Percentiles rank a stretch among this genome's conserved stretches.
Conservation (phyloP, 2,888 invertebrate species). For the Machimus atricapillus region DNA sequence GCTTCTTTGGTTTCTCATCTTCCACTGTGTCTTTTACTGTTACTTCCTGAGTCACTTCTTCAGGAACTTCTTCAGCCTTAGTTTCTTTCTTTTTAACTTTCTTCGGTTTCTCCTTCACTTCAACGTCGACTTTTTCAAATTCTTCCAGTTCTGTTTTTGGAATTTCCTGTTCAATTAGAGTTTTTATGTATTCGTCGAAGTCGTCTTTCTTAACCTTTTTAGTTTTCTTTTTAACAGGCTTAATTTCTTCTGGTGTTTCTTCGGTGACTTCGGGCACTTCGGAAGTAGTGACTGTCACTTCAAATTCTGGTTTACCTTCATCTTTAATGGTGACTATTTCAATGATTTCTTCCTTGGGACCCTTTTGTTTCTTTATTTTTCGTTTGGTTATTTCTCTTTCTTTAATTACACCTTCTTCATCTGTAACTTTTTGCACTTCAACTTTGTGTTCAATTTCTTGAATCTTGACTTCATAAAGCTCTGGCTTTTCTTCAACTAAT, state of each 20-base stretch:
- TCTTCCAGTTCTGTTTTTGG: slow-evolving; percentile 60
- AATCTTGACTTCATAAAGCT: slow-evolving; percentile 49
- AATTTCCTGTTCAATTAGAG: slow-evolving; percentile 56
- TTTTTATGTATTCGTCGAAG: slow-evolving; percentile 55
- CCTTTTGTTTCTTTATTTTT: slow-evolving; percentile 59
- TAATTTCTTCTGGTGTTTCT: background rate
- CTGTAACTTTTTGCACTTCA: slow-evolving; percentile 48
- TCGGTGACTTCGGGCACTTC: slow-evolving; percentile 47
- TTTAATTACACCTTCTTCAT: slow-evolving; percentile 48
- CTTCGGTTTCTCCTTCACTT: slow-evolving; percentile 57
- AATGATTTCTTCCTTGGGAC: slow-evolving; percentile 61
- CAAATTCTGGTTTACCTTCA: slow-evolving; percentile 43
- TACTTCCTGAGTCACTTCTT: slow-evolving; percentile 57
- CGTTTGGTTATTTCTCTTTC: slow-evolving; percentile 57
- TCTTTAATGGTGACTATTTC: slow-evolving; percentile 59
- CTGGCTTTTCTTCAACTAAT: slow-evolving; percentile 44
- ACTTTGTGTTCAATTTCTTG: slow-evolving; percentile 50
- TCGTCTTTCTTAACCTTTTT: slow-evolving; percentile 57
- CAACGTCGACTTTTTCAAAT: slow-evolving; percentile 58
- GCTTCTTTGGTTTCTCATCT: slow-evolving; percentile 62
- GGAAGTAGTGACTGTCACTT: slow-evolving; percentile 52
- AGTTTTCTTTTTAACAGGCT: slow-evolving; percentile 50
- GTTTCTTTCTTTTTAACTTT: slow-evolving; percentile 57
- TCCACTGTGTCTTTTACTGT: slow-evolving; percentile 57
- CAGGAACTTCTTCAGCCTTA: slow-evolving; percentile 57